A percentile compares a stretch with the other conserved stretches of the same genome.
phyloP scores from a whole-genome alignment of 1,140 invertebrate species.

The Microplitis mediator region DNA sequence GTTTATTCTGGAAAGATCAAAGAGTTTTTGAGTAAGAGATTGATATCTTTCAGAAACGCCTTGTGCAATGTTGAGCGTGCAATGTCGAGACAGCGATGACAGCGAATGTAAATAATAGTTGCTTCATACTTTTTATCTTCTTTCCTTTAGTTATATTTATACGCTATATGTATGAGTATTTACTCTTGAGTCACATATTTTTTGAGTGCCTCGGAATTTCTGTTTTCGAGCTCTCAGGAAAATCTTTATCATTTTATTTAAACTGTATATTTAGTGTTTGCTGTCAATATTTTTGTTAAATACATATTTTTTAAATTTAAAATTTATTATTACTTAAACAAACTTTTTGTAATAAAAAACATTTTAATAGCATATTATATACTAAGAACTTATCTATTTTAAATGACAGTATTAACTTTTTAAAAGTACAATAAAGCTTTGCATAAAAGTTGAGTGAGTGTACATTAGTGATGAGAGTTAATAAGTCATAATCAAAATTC shows the following conservation, averaged over 20 bases:
- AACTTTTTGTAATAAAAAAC: too few species aligned
- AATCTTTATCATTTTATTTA: background rate
- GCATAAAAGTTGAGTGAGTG: too few species aligned
- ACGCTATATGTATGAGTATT: background rate
- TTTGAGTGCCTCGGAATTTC: background rate
- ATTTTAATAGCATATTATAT: too few species aligned
- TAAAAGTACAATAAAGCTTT: too few species aligned
- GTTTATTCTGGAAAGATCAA: conserved; percentile 19
- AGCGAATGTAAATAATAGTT: conserved; percentile 9
- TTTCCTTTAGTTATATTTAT: background rate
- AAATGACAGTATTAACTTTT: too few species aligned
- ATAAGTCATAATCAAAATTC: too few species aligned
- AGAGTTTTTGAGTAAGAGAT: conserved; percentile 8
- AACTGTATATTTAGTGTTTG: background rate
- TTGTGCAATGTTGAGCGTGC: conserved; percentile 4
- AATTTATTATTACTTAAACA: too few species aligned
- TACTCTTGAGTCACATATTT: background rate
- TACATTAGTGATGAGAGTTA: too few species aligned
- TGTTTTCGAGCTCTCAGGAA: background rate
- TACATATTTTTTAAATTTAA: background rate
- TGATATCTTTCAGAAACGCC: conserved; percentile 17
- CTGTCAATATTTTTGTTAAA: background rate
- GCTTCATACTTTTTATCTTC: conserved; percentile 5
- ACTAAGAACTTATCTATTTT: too few species aligned
- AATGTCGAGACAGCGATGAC: background rate